Base-by-base conservation (phyloP, 1,140 invertebrate genomes). In the Orussus abietinus region DNA sequence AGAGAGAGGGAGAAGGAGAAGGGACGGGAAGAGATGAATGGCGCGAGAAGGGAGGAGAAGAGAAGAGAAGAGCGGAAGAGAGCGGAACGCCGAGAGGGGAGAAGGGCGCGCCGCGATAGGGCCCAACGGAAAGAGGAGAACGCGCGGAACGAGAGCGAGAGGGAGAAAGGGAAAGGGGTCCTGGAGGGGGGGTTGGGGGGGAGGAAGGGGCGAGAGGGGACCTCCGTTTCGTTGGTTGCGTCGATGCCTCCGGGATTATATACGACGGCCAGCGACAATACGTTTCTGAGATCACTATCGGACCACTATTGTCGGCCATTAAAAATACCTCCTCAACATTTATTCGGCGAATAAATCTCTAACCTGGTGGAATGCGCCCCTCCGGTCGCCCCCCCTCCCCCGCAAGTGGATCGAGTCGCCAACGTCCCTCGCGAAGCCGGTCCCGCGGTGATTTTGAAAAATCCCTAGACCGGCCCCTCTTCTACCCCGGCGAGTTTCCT, bases 191-290 rank as follows among this genome's bases (percentile, higher is more conserved):
- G 36, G 42, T 44, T 13, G 31, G 32, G 14, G 32, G 13, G 19
- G 39, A 37, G 36, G 13, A 12, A 30, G 7, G 35, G 30, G 39
- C 51, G 42, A 51, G 38, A 46, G 33, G 29, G 32, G 11, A 33
- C 42, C 36, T 55, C 38, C 49, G 51, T 57, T 62, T 62, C 53
- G 54, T 55, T 49, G 48, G 48, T 37, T 48, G 48, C 57, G 54
- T 64, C 60, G 55, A 62, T 64, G 51, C 57, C 50, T 55, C 48
- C 42, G 46, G 55, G 47, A 60, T 66, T 65, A 66, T 62, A 62
- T 56, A 51, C 52, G 49, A 55, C 49, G 51, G 43, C 36, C 53
- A 46, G 51, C 50, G 58, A 64, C 55, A 64, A 66, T 66, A 54
- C 53, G 42, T 59, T 54, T 55, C 47, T 55, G 41, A 58, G 58